These are phyloP conservation scores for Dolichopus griseipennis DNA, from an alignment of 2,888 invertebrate species.

Conservation along the genomic window DNA sequence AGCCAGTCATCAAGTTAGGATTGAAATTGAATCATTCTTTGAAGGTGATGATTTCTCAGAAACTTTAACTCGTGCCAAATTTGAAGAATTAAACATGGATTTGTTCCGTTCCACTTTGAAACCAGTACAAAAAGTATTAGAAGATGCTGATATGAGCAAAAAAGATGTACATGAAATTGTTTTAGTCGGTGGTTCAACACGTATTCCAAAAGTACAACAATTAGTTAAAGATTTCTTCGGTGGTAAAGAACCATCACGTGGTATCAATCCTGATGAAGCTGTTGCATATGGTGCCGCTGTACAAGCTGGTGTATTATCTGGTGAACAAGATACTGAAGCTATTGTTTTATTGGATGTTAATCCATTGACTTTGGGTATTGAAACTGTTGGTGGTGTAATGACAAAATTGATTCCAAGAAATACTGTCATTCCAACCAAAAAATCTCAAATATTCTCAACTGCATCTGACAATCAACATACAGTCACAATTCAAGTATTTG, in stretches of 20 bases:
- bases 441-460: conserved; percentile 98
- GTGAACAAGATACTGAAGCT: conserved; percentile 95
- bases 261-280: conserved; percentile 98
- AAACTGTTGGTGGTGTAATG: conserved; percentile 99
- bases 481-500: conserved; percentile 96
- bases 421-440: conserved; percentile 98
- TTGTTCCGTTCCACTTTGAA: conserved; percentile 85
- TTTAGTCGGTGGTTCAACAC: conserved; percentile 95
- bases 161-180: conserved; percentile 98
- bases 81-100: conserved; percentile 96
- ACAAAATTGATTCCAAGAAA: conserved; percentile 96
- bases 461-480: conserved; percentile 99
- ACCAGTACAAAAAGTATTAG: conserved; percentile 90
- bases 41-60: conserved; percentile 99
- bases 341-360: conserved; percentile 96
- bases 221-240: conserved; percentile 90
- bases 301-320: conserved; percentile 92
- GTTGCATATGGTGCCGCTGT: conserved; percentile 98
- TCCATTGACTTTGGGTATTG: conserved; percentile 98
- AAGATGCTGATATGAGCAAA: conserved; percentile 98
- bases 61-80: conserved; percentile 94
- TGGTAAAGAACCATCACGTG: conserved; percentile 95
- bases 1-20: conserved; percentile 83
- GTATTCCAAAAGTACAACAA: conserved; percentile 97
- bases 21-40: conserved; percentile 97